Evolutionary conservation across 2,113 vertebrate genomes (phyloP).

Genomic region (Probosciger aterrimus): DNA sequence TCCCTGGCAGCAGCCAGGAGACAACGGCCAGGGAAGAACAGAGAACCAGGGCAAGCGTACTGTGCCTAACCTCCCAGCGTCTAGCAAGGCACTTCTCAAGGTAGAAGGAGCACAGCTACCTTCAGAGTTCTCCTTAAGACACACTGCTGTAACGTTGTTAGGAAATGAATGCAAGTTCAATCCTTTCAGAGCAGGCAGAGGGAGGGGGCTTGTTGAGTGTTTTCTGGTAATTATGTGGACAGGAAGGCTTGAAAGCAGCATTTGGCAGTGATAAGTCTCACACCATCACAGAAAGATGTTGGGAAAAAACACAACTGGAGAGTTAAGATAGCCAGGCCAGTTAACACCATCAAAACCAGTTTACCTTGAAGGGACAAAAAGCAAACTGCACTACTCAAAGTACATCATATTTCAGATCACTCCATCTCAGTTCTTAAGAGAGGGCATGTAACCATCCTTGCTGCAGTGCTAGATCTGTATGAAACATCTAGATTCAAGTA

Average conservation of each 20-base stretch:
- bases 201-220: background rate
- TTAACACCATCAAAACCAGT: background rate
- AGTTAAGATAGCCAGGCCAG: background rate
- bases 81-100: background rate
- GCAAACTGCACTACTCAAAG: background rate
- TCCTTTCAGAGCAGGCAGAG: background rate
- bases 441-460: background rate
- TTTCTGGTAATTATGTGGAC: background rate
- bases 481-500: background rate
- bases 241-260: background rate
- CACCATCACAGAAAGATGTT: accelerated
- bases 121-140: background rate
- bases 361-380: background rate
- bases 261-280: background rate
- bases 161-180: background rate
- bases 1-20: background rate
- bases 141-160: accelerated
- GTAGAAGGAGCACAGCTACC: background rate
- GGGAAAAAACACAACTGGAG: background rate
- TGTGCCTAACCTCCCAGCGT: background rate
- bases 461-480: background rate
- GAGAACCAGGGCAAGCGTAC: background rate
- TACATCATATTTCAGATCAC: background rate
- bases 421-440: background rate
- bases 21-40: background rate